These are phyloP conservation scores for Polypterus senegalus DNA, from an alignment of 2,113 vertebrate genomes.

Conservation along the genomic window DNA sequence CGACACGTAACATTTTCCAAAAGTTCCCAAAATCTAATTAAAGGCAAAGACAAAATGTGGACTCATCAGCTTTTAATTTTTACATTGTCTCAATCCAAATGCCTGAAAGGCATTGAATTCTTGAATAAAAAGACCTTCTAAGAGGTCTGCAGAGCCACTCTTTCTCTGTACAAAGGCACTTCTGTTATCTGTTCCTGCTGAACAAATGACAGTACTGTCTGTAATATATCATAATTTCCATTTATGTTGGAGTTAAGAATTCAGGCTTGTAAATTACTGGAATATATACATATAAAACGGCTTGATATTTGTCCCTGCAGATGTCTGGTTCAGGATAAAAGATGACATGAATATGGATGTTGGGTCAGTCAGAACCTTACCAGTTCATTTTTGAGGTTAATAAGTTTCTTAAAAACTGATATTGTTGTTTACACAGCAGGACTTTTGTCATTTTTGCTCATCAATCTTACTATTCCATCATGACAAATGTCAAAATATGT, in stretches of 20 bases:
- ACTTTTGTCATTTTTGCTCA: too few relatives aligned
- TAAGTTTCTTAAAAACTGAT: too few relatives aligned
- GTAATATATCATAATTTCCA: slow-evolving; percentile 24
- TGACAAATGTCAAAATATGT: too few relatives aligned
- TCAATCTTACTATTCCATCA: too few relatives aligned
- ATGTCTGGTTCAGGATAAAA: slow-evolving; percentile 37
- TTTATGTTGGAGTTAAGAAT: slow-evolving; percentile 39
- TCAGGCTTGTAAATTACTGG: slow-evolving; percentile 36
- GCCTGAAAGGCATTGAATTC: slow-evolving; percentile 22
- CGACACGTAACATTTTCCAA: too few relatives aligned
- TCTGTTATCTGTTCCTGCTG: slow-evolving; percentile 33
- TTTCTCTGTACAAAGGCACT: slow-evolving; percentile 38
- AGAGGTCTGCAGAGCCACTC: slow-evolving; percentile 28
- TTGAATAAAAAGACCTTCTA: slow-evolving; percentile 54
- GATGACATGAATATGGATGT: slow-evolving; percentile 45
- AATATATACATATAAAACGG: slow-evolving; percentile 15
- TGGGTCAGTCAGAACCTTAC: slow-evolving; percentile 9
- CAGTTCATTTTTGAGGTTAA: too few relatives aligned
- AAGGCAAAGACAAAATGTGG: neutral
- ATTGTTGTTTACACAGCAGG: too few relatives aligned
- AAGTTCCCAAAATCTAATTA: too few relatives aligned
- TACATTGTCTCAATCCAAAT: slow-evolving; percentile 24
- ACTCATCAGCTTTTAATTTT: neutral
- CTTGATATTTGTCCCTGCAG: slow-evolving; percentile 25
- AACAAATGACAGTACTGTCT: slow-evolving; percentile 46